Evolutionary conservation across 2,797 vertebrate species (phyloP).

Genomic region (Pithecia hirsuta): DNA sequence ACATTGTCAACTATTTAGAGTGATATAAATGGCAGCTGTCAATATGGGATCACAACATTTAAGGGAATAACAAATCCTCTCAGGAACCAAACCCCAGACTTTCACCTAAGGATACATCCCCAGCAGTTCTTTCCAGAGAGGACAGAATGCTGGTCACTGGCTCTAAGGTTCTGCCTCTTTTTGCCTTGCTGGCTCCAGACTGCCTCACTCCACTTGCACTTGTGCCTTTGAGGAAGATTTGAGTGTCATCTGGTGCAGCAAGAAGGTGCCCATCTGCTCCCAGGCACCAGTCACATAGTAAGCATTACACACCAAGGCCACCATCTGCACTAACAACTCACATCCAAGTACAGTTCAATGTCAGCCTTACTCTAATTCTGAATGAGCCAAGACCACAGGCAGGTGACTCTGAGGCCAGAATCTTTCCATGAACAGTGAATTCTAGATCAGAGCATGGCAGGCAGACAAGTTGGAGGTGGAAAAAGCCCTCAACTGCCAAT

Average conservation of each 20-base stretch:
- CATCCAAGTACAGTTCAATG: conserved; percentile 51
- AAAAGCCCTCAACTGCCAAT: not conserved
- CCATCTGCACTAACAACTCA: conserved; percentile 51
- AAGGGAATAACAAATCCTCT: not conserved
- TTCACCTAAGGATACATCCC: not conserved
- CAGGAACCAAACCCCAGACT: not conserved
- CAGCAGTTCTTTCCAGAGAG: not conserved
- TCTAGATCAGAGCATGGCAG: not conserved
- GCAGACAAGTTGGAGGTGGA: not conserved
- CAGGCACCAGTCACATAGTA: not conserved
- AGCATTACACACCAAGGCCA: not conserved
- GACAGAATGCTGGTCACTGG: not conserved
- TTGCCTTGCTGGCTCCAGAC: not conserved
- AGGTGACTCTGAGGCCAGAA: not conserved
- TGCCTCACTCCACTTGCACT: not conserved
- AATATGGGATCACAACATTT: not conserved
- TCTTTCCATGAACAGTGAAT: not conserved
- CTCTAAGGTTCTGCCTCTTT: not conserved
- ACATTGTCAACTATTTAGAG: not conserved
- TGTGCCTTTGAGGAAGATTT: not conserved
- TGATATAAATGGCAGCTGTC: not conserved
- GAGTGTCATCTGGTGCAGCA: conserved; percentile 2
- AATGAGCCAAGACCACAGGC: conserved; percentile 1
- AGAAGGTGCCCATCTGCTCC: conserved; percentile 31
- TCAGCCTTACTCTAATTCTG: conserved; percentile 24